phyloP scores from a whole-genome alignment of 37 sponge, comb jelly and placozoan species.

The Mnemiopsis leidyi region DNA sequence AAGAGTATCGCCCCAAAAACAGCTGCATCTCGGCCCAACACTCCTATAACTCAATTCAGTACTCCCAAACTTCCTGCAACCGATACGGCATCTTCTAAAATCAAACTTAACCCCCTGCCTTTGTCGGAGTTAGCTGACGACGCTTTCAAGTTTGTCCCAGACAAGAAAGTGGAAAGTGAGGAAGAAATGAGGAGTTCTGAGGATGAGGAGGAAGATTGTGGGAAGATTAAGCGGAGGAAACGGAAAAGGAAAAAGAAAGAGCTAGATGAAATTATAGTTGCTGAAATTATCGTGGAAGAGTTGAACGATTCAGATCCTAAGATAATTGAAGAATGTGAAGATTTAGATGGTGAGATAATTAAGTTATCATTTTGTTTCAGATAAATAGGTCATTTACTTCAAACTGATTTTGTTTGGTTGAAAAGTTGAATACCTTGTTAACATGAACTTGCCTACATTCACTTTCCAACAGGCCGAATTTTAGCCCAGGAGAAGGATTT shows the following conservation, averaged over 20 bases:
- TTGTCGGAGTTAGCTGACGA: not conserved
- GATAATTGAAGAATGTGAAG: constrained; percentile 13
- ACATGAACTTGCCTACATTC: too few relatives aligned
- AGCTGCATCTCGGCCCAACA: not conserved
- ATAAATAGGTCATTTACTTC: too few relatives aligned
- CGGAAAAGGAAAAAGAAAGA: not conserved
- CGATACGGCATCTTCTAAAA: not conserved
- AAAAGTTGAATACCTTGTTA: too few relatives aligned
- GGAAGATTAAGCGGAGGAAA: not conserved
- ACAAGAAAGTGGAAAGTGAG: not conserved
- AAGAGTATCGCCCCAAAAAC: not conserved
- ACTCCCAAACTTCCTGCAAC: not conserved
- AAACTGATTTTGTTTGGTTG: too few relatives aligned
- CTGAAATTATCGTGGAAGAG: constrained; percentile 29
- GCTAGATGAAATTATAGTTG: not conserved
- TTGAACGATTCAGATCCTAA: not conserved
- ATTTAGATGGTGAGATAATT: not conserved
- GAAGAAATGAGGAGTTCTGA: not conserved
- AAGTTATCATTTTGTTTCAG: not conserved
- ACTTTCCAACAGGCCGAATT: not conserved
- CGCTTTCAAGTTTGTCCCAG: not conserved
- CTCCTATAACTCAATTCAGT: not conserved
- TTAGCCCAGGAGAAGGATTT: not conserved
- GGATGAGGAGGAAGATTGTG: not conserved
- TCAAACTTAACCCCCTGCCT: not conserved